Percentiles rank a stretch among this genome's conserved stretches.
Evolutionary conservation across 1,140 invertebrate genomes (phyloP).

Genomic region (Stenopsyche tienmushanensis): DNA sequence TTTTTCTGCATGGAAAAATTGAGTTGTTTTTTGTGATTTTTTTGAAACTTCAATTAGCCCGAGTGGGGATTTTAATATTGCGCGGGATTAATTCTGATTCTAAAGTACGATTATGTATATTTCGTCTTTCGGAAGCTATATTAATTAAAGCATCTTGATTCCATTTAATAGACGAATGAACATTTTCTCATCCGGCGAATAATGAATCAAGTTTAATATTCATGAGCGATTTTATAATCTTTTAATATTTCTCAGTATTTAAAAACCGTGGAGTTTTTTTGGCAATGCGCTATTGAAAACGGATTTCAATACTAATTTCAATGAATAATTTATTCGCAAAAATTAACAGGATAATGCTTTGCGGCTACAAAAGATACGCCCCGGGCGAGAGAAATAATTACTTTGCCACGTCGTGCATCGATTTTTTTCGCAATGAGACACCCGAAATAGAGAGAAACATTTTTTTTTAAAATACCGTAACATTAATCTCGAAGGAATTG

Average conservation of each 20-base stretch:
- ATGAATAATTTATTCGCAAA: too few species aligned
- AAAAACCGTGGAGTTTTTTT: too few species aligned
- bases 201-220: slow-evolving; percentile 27
- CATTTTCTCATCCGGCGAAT: slow-evolving; percentile 25
- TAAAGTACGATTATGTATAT: background rate
- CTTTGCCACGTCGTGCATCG: too few species aligned
- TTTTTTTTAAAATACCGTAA: too few species aligned
- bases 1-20: slow-evolving; percentile 1
- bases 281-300: too few species aligned
- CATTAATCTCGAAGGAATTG: too few species aligned
- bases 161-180: slow-evolving; percentile 18
- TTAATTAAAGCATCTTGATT: slow-evolving; percentile 20
- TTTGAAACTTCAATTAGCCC: background rate
- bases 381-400: background rate
- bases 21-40: background rate
- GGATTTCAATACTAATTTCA: too few species aligned
- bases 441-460: too few species aligned
- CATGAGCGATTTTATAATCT: slow-evolving; percentile 25
- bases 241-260: too few species aligned
- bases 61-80: background rate
- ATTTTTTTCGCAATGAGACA: too few species aligned
- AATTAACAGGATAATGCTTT: too few species aligned
- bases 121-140: slow-evolving; percentile 14
- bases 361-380: too few species aligned
- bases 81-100: background rate